Evolutionary conservation across 2,113 vertebrate genomes (phyloP).

Genomic region (Anseranas semipalmata): DNA sequence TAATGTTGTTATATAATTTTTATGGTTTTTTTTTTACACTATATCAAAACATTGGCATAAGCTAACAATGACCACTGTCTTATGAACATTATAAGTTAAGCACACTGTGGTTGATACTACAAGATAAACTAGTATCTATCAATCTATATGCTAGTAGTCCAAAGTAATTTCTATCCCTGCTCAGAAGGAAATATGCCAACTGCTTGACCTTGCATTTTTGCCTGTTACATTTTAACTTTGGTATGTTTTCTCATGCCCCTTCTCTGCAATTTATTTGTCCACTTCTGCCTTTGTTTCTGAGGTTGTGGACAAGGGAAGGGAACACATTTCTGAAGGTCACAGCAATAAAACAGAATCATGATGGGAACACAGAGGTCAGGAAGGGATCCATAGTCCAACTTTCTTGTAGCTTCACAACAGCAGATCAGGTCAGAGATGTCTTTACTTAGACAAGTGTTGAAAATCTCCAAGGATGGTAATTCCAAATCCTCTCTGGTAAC

Average conservation of each 20-base stretch:
- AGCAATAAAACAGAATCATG: conserved; percentile 11
- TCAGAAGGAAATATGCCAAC: neutral
- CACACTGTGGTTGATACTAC: neutral
- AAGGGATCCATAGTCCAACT: neutral
- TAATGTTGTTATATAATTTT: neutral
- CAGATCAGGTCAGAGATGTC: neutral
- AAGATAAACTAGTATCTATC: neutral
- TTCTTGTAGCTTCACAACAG: neutral
- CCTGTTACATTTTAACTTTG: conserved; percentile 37
- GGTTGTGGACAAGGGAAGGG: neutral
- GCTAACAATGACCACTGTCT: neutral
- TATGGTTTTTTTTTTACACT: neutral
- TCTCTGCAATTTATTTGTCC: conserved; percentile 2
- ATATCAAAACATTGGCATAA: fast-evolving
- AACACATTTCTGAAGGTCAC: conserved; percentile 5
- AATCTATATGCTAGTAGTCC: neutral
- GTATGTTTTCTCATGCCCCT: neutral
- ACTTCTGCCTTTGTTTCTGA: neutral
- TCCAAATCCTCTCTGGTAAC: neutral
- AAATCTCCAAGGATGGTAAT: neutral
- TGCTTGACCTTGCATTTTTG: conserved; percentile 13
- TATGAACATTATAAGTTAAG: neutral
- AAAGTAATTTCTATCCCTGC: neutral
- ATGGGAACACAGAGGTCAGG: neutral
- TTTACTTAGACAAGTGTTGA: neutral